Conservation (phyloP, 2,797 vertebrate species). For the Leucoraja ocellata region DNA sequence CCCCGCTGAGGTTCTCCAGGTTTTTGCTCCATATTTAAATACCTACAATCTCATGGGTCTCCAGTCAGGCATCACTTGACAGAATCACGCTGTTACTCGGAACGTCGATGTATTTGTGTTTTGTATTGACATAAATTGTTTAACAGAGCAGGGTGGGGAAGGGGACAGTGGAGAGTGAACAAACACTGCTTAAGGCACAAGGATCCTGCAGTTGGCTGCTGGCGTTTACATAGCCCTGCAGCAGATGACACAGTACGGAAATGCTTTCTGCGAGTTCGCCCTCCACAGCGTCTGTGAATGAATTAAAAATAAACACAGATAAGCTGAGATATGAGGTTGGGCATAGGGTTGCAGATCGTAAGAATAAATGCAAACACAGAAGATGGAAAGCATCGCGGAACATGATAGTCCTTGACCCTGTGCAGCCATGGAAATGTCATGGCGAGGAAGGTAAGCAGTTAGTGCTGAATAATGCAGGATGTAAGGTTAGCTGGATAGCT, state of each 20-base stretch:
- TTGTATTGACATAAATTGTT: not conserved
- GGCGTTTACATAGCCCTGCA: not conserved
- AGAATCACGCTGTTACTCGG: not conserved
- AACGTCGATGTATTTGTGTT: not conserved
- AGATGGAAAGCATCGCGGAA: not conserved
- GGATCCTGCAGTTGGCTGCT: too few species aligned
- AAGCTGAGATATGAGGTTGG: not conserved
- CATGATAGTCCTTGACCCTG: not conserved
- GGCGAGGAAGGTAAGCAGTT: slow-evolving; percentile 5
- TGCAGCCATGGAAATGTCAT: not conserved
- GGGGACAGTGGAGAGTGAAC: not conserved
- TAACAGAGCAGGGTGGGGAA: not conserved
- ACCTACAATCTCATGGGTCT: too few species aligned
- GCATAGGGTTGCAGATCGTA: not conserved
- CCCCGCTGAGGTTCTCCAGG: too few species aligned
- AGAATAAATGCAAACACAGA: not conserved
- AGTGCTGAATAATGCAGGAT: slow-evolving; percentile 9
- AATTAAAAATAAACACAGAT: not conserved
- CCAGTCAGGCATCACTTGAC: too few species aligned
- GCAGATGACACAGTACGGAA: not conserved
- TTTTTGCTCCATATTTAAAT: too few species aligned
- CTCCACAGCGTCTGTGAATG: not conserved
- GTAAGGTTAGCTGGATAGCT: slow-evolving; percentile 5
- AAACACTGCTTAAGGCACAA: not conserved
- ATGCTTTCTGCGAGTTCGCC: not conserved